A percentile compares a stretch with the other conserved stretches of the same genome.
These are phyloP conservation scores for Tenebrosternarchus preto DNA, from an alignment of 2,113 vertebrate species.

Conservation along the genomic window DNA sequence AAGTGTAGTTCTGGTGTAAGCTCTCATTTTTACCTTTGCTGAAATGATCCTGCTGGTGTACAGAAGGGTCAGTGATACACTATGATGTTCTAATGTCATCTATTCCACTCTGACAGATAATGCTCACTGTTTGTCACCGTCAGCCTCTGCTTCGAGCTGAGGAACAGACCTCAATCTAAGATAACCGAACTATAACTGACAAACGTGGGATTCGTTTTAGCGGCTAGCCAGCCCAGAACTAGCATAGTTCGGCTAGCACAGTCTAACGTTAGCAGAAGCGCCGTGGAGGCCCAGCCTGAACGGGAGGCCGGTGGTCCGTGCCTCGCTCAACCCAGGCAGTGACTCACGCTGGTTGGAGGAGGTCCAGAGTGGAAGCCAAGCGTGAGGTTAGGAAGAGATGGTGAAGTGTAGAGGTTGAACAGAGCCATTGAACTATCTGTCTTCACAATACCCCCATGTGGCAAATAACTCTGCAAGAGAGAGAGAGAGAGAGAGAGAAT, in stretches of 20 bases:
- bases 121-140: too few species aligned
- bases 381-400: conserved; percentile 95
- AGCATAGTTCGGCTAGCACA: too few species aligned
- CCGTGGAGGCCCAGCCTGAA: not conserved
- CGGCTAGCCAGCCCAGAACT: too few species aligned
- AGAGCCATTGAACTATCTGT: conserved; percentile 90
- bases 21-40: not conserved
- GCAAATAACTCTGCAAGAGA: conserved; percentile 82
- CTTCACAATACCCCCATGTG: conserved; percentile 86
- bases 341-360: conserved; percentile 87
- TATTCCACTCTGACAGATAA: not conserved
- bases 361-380: conserved; percentile 86
- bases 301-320: too few species aligned
- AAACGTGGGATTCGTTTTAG: not conserved
- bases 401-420: conserved; percentile 93
- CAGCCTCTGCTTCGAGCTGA: not conserved
- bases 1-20: not conserved
- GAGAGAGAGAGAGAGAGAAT: conserved; percentile 29
- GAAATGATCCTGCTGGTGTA: not conserved
- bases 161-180: not conserved
- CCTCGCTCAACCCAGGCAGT: not conserved
- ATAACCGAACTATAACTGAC: not conserved
- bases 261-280: not conserved
- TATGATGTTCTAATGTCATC: not conserved
- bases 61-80: not conserved